Evolutionary conservation across 1,140 invertebrate genomes (phyloP).

Genomic region (Arctopsyche grandis): DNA sequence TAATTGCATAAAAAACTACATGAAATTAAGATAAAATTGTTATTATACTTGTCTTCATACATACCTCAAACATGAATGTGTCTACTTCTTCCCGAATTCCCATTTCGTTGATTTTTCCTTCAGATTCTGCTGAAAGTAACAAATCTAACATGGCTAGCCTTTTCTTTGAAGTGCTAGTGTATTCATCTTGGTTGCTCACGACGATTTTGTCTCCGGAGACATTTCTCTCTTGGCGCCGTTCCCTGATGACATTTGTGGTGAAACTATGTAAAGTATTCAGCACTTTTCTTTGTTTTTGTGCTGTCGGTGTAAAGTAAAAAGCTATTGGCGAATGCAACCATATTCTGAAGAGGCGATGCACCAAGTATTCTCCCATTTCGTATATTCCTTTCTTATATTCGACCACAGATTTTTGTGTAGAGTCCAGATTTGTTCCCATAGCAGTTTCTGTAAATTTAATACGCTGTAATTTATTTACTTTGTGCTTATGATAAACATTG

Average conservation of each 20-base stretch:
- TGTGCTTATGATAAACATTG: too few species aligned
- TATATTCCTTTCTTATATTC: slow-evolving; percentile 61
- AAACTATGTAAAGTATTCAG: slow-evolving; percentile 57
- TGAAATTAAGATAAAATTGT: neutral
- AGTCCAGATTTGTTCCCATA: slow-evolving; percentile 60
- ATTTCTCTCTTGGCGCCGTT: slow-evolving; percentile 52
- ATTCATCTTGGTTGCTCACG: slow-evolving; percentile 37
- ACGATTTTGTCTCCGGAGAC: neutral
- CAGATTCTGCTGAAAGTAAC: slow-evolving; percentile 70
- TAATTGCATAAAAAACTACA: slow-evolving; percentile 47
- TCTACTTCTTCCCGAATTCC: slow-evolving; percentile 86
- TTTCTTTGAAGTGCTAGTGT: slow-evolving; percentile 55
- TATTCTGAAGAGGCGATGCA: slow-evolving; percentile 58
- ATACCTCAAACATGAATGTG: slow-evolving; percentile 81
- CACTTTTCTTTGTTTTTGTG: slow-evolving; percentile 54
- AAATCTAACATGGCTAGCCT: slow-evolving; percentile 59
- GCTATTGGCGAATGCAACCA: slow-evolving; percentile 57
- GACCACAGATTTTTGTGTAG: slow-evolving; percentile 49
- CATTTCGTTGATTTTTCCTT: slow-evolving; percentile 67
- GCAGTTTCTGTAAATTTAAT: slow-evolving; percentile 50
- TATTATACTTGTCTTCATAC: too few species aligned
- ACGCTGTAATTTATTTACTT: neutral
- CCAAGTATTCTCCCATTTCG: slow-evolving; percentile 58
- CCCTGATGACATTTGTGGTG: slow-evolving; percentile 57
- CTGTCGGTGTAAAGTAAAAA: slow-evolving; percentile 53